These are phyloP conservation scores for Syngnathus acus DNA, from an alignment of 2,797 vertebrate species.

Conservation along the genomic window DNA sequence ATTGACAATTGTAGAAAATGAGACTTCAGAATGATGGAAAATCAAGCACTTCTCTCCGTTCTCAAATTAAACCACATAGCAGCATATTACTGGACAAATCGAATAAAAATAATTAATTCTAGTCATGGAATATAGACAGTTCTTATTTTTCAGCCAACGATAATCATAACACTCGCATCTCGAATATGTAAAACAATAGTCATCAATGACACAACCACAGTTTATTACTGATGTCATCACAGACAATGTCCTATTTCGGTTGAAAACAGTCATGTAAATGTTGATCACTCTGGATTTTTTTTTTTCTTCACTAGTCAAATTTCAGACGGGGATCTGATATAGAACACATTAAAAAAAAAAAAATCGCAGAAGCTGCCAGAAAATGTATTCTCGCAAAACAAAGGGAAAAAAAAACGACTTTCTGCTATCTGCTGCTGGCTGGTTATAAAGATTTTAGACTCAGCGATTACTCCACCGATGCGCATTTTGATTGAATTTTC, in stretches of 20 bases:
- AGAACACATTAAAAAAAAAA: too few relatives aligned
- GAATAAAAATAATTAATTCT: too few relatives aligned
- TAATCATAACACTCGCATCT: neutral
- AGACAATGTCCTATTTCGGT: slow-evolving; percentile 29
- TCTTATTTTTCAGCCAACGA: neutral
- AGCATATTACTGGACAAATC: too few relatives aligned
- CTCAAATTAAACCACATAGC: too few relatives aligned
- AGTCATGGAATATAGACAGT: too few relatives aligned
- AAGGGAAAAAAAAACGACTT: neutral
- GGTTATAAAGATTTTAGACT: neutral
- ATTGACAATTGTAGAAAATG: too few relatives aligned
- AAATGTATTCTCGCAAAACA: neutral
- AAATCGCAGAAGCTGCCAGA: neutral
- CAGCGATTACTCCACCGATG: neutral
- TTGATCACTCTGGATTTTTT: neutral
- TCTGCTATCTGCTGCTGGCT: neutral
- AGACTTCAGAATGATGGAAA: too few relatives aligned
- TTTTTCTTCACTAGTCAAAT: neutral
- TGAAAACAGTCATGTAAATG: slow-evolving; percentile 2
- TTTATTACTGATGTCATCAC: slow-evolving; percentile 67
- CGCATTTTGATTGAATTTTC: neutral
- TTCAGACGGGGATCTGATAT: too few relatives aligned
- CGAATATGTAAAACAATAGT: slow-evolving; percentile 16
- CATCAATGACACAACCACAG: slow-evolving; percentile 61
- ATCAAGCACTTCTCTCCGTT: too few relatives aligned